Evolutionary conservation across 2,113 vertebrate genomes (phyloP).

Genomic region (Chloropsis hardwickii): DNA sequence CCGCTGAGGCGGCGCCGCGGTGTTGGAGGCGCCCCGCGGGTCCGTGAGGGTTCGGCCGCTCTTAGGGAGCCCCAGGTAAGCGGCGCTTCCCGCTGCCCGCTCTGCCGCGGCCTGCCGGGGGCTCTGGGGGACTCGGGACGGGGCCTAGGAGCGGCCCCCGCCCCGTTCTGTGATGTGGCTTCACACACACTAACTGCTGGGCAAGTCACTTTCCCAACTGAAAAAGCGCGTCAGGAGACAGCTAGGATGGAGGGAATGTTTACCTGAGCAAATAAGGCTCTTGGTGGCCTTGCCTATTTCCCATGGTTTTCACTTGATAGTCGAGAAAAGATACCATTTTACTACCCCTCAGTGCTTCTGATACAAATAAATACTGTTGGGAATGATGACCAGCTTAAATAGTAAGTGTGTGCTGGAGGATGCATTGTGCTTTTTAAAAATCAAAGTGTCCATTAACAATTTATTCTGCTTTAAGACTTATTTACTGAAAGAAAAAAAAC

Average conservation of each 20-base stretch:
- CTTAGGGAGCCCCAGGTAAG: not conserved
- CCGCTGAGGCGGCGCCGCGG: not conserved
- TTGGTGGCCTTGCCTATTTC: not conserved
- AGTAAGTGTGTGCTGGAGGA: fast-evolving
- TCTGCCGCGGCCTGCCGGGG: not conserved
- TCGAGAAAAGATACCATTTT: not conserved
- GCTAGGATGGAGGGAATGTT: fast-evolving
- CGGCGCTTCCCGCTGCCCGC: fast-evolving
- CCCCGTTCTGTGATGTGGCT: fast-evolving
- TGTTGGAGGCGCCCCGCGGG: fast-evolving
- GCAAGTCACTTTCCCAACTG: fast-evolving
- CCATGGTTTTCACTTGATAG: fast-evolving
- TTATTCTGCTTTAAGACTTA: not conserved
- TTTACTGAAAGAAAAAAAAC: not conserved
- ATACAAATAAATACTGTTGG: not conserved
- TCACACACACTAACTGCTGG: fast-evolving
- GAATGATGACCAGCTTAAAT: not conserved
- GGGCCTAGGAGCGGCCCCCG: fast-evolving
- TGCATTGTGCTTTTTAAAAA: not conserved
- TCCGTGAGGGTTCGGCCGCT: not conserved
- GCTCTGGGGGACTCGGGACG: fast-evolving
- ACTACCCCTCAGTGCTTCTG: fast-evolving
- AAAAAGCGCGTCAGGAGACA: fast-evolving
- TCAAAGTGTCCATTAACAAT: fast-evolving
- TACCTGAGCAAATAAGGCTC: fast-evolving